Conservation (phyloP, 2,797 vertebrate genomes). For the Fistularia tabacaria region DNA sequence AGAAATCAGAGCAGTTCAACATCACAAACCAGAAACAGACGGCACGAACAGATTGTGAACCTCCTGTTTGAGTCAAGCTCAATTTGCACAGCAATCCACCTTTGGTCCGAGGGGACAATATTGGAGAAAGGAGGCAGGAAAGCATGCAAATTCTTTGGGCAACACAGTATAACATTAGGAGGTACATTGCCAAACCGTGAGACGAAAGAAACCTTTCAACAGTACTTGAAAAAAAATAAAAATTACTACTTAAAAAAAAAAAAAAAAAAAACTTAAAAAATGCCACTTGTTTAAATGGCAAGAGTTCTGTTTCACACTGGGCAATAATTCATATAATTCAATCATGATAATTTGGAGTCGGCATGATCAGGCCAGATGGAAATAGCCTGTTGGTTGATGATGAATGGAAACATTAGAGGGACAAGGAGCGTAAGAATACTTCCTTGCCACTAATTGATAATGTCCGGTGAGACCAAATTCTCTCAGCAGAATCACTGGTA, state of each 20-base stretch:
- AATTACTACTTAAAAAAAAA: slow-evolving; percentile 43
- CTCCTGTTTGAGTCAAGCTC: slow-evolving; percentile 73
- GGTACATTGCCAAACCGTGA: slow-evolving; percentile 22
- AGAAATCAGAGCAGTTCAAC: slow-evolving; percentile 71
- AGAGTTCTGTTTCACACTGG: slow-evolving; percentile 24
- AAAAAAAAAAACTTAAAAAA: slow-evolving; percentile 40
- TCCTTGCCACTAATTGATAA: slow-evolving; percentile 52
- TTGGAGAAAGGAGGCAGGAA: slow-evolving; percentile 54
- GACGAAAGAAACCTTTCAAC: slow-evolving; percentile 26
- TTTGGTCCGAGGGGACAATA: slow-evolving; percentile 59
- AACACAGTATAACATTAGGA: slow-evolving; percentile 45
- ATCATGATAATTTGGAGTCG: slow-evolving; percentile 48
- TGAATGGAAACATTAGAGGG: slow-evolving; percentile 50
- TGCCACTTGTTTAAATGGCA: slow-evolving; percentile 7
- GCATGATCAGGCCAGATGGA: slow-evolving; percentile 39
- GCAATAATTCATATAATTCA: slow-evolving; percentile 38
- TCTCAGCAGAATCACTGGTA: slow-evolving; percentile 27
- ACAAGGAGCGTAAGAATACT: slow-evolving; percentile 23
- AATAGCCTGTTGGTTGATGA: slow-evolving; percentile 51
- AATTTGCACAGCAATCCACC: slow-evolving; percentile 68
- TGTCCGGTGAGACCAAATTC: slow-evolving; percentile 33
- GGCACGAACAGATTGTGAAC: slow-evolving; percentile 72
- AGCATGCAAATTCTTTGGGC: slow-evolving; percentile 48
- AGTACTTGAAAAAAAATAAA: slow-evolving; percentile 2
- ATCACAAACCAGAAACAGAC: slow-evolving; percentile 75